Evolutionary conservation across 2,888 invertebrate genomes (phyloP).

Genomic region (Andrena dorsata): DNA sequence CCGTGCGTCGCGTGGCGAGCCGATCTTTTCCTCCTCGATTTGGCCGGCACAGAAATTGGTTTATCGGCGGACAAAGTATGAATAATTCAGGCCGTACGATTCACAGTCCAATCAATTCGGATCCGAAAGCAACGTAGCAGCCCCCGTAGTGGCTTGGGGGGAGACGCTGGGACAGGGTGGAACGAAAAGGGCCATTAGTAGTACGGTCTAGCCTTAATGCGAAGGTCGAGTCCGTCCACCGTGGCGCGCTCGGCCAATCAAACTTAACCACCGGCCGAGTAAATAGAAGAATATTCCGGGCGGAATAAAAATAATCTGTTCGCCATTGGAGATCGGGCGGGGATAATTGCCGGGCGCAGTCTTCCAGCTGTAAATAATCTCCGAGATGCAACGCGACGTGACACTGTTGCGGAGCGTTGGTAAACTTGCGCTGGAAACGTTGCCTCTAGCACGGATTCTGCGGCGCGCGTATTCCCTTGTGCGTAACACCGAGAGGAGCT

Average conservation of each 20-base stretch:
- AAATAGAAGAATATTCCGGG: slow-evolving; percentile 32
- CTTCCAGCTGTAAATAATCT: no score
- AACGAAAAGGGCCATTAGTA: slow-evolving; percentile 72
- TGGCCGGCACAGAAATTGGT: slow-evolving; percentile 80
- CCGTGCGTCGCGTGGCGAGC: slow-evolving; percentile 63
- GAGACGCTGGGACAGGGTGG: slow-evolving; percentile 47
- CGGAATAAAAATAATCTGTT: slow-evolving; percentile 24
- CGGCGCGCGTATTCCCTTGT: no score
- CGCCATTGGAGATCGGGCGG: not conserved
- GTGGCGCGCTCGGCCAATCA: slow-evolving; percentile 32
- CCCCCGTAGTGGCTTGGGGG: slow-evolving; percentile 35
- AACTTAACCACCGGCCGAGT: slow-evolving; percentile 22
- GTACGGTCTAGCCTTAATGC: slow-evolving; percentile 68
- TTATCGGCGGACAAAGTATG: slow-evolving; percentile 82
- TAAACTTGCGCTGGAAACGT: no score
- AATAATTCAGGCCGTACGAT: slow-evolving; percentile 82
- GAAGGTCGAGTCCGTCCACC: slow-evolving; percentile 49
- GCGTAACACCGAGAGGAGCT: not conserved
- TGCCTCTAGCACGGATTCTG: no score
- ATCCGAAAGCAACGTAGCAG: slow-evolving; percentile 69
- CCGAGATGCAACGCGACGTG: no score
- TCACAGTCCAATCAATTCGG: slow-evolving; percentile 83
- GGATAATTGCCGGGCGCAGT: not conserved
- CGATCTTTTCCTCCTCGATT: slow-evolving; percentile 74
- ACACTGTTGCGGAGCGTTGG: no score